Percentiles rank a stretch among this genome's conserved stretches.
Evolutionary conservation across 2,113 vertebrate species (phyloP).

Genomic region (Thamnaconus septentrionalis): DNA sequence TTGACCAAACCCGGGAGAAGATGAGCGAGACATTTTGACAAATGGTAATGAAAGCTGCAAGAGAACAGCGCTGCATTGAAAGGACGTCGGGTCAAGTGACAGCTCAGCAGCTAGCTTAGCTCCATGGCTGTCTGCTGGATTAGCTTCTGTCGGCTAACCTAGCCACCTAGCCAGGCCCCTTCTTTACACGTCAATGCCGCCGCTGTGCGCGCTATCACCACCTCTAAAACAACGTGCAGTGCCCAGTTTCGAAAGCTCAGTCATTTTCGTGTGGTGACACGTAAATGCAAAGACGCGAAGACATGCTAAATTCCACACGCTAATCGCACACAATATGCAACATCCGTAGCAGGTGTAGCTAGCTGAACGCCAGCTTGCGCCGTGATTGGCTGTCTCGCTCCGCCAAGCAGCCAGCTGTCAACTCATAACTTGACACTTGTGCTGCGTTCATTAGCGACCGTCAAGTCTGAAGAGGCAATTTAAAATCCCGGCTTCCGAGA

Average conservation of each 20-base stretch:
- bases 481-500: no score
- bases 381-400: slow-evolving; percentile 60
- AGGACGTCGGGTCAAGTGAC: slow-evolving; percentile 56
- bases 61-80: not conserved
- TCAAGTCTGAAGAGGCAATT: no score
- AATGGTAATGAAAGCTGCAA: not conserved
- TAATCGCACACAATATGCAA: slow-evolving; percentile 15
- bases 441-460: no score
- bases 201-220: not conserved
- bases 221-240: not conserved
- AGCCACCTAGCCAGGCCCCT: slow-evolving; percentile 32
- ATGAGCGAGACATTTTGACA: slow-evolving; percentile 7
- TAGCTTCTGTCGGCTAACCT: slow-evolving; percentile 57
- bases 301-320: not conserved
- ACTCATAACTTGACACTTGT: slow-evolving; percentile 33
- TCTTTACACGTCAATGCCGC: no score
- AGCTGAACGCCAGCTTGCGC: slow-evolving; percentile 41
- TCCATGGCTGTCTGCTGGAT: slow-evolving; percentile 40
- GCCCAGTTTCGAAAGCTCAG: no score
- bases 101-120: slow-evolving; percentile 36
- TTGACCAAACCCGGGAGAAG: slow-evolving; percentile 14
- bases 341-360: slow-evolving; percentile 50
- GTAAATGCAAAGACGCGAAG: no score
- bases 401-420: slow-evolving; percentile 56
- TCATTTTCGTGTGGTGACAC: not conserved